Conservation (phyloP, 2,113 vertebrate species). For the Athene cunicularia region DNA sequence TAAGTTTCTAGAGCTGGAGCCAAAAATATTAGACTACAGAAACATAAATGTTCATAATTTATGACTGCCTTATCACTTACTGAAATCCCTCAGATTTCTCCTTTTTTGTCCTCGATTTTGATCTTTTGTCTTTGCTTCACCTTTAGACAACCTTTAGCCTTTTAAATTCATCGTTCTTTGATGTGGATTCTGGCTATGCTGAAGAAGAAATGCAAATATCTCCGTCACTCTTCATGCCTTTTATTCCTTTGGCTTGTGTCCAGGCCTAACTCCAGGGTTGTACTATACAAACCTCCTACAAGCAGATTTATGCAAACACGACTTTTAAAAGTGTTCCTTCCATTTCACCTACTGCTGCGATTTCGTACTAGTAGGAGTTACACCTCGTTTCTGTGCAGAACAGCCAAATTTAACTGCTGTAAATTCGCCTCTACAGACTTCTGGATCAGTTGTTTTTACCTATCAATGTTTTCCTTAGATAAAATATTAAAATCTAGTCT, state of each 20-base stretch:
- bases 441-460: neutral
- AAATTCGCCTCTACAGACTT: neutral
- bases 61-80: neutral
- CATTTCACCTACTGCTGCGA: neutral
- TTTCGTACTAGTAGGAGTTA: neutral
- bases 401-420: neutral
- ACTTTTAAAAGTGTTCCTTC: neutral
- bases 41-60: neutral
- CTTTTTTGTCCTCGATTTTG: neutral
- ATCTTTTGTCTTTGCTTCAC: neutral
- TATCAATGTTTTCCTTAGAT: neutral
- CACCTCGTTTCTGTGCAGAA: neutral
- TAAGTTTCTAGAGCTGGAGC: neutral
- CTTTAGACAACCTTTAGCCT: neutral
- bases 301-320: too few species aligned
- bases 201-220: neutral
- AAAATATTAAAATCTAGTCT: neutral
- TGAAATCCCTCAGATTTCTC: neutral
- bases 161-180: neutral
- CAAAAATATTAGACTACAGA: neutral
- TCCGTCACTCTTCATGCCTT: accelerated
- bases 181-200: neutral
- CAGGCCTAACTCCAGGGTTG: accelerated
- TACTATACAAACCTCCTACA: neutral
- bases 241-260: accelerated